Evolutionary conservation across 2,888 invertebrate species (phyloP).

Genomic region (Globia sparganii): DNA sequence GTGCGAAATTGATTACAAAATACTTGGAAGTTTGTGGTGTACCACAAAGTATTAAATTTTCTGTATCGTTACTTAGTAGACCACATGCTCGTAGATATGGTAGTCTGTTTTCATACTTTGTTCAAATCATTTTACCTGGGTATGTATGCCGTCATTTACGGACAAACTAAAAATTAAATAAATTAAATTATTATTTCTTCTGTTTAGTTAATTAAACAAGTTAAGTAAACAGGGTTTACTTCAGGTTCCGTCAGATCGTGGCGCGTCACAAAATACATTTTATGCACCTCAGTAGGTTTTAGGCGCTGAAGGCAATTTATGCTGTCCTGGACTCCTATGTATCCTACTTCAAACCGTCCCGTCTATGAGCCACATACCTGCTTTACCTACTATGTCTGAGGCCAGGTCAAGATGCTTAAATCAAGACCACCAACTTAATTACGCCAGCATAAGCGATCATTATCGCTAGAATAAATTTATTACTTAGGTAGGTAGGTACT

Average conservation of each 20-base stretch:
- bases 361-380: no score
- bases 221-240: background rate
- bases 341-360: background rate
- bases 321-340: background rate
- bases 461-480: background rate
- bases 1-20: slow-evolving; percentile 63
- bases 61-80: slow-evolving; percentile 41
- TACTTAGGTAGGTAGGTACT: background rate
- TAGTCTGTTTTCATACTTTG: slow-evolving; percentile 46
- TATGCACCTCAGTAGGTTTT: background rate
- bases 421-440: slow-evolving; percentile 5
- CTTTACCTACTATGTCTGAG: background rate
- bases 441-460: no score
- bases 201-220: no score
- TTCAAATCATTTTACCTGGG: background rate
- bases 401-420: background rate
- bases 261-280: background rate
- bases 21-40: slow-evolving; percentile 57
- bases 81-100: slow-evolving; percentile 39
- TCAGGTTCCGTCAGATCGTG: background rate
- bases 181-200: no score
- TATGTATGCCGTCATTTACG: background rate
- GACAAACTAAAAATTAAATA: background rate
- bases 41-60: slow-evolving; percentile 61
- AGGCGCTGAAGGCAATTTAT: background rate